Evolutionary conservation across 2,113 vertebrate species (phyloP).

Genomic region (Ptilorrhoa leucosticta): DNA sequence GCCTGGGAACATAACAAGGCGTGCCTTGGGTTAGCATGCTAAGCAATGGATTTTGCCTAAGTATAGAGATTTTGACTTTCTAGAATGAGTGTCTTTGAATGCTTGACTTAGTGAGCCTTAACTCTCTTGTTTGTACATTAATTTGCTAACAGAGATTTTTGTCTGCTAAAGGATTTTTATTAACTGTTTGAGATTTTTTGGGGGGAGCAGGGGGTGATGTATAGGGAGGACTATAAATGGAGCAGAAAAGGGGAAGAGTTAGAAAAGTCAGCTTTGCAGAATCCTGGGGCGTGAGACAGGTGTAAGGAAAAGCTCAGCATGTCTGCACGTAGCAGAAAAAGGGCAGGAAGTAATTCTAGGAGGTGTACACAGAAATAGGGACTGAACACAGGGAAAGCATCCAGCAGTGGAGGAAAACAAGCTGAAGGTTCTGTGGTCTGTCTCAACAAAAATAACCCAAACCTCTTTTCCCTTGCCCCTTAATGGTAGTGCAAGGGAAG

Average conservation of each 20-base stretch:
- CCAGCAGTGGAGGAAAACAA: not conserved
- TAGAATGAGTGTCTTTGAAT: not conserved
- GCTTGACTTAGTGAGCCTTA: not conserved
- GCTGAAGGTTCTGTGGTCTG: not conserved
- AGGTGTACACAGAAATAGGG: not conserved
- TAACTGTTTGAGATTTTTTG: not conserved
- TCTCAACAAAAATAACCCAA: not conserved
- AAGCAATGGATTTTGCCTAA: not conserved
- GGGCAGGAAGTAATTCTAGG: not conserved
- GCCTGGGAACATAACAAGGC: not conserved
- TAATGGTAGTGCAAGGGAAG: not conserved
- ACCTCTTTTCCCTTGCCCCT: not conserved
- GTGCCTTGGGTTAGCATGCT: not conserved
- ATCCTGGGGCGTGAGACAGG: not conserved
- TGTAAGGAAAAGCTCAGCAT: not conserved
- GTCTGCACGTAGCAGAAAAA: not conserved
- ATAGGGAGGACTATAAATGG: not conserved
- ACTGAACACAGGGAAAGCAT: not conserved
- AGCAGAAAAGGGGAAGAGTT: not conserved
- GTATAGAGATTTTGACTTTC: not conserved
- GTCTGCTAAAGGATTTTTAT: not conserved
- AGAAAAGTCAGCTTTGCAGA: not conserved
- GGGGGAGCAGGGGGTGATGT: fast-evolving
- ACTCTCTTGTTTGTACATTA: not conserved
- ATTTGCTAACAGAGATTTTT: not conserved